Evolutionary conservation across 2,797 vertebrate genomes (phyloP).

Genomic region (Sphenopsis melanotis): DNA sequence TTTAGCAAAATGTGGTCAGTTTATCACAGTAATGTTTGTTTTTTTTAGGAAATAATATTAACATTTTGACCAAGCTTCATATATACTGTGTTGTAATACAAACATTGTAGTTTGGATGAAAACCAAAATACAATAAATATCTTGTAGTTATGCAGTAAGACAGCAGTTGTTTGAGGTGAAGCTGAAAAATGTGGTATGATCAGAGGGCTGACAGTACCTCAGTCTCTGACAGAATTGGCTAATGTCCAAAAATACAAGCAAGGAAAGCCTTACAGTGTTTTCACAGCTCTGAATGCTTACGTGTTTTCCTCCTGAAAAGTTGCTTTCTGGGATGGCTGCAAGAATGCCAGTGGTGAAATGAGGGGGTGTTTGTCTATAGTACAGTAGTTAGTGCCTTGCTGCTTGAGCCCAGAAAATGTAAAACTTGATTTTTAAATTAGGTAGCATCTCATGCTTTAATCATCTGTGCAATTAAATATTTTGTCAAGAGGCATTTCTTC

Average conservation of each 20-base stretch:
- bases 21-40: neutral
- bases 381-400: neutral
- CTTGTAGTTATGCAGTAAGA: neutral
- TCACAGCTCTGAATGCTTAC: neutral
- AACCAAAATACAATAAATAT: neutral
- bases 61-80: neutral
- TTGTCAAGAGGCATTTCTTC: neutral
- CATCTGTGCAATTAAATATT: neutral
- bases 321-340: neutral
- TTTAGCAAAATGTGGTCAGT: neutral
- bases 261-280: neutral
- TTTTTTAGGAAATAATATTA: neutral
- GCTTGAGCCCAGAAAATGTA: neutral
- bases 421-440: neutral
- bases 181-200: neutral
- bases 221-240: neutral
- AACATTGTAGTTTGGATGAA: neutral
- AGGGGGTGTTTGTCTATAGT: neutral
- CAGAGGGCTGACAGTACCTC: neutral
- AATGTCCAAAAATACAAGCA: neutral
- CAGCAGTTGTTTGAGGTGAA: neutral
- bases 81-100: neutral
- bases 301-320: neutral
- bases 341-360: too few relatives aligned
- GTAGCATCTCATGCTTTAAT: neutral